Evolutionary conservation across 2,113 vertebrate species (phyloP).

Genomic region (Cebus imitator): DNA sequence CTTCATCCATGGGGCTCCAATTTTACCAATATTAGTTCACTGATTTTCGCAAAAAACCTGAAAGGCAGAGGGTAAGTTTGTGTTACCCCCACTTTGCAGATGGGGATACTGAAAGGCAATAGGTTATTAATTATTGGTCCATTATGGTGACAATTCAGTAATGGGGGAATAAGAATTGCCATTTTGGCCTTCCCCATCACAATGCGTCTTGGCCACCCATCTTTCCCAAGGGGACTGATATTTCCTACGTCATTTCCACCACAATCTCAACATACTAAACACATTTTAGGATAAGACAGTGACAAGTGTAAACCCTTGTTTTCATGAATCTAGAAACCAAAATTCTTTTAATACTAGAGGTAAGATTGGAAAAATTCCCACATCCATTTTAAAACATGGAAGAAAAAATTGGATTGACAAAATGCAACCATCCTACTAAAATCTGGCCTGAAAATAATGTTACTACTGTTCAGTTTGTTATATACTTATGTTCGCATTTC

Average conservation of each 20-base stretch:
- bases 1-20: slow-evolving; percentile 82
- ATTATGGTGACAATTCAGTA: background rate
- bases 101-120: slow-evolving; percentile 61
- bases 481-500: slow-evolving; percentile 58
- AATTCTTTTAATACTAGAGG: background rate
- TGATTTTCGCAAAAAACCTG: slow-evolving; percentile 82
- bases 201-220: background rate
- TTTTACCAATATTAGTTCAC: slow-evolving; percentile 82
- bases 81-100: slow-evolving; percentile 78
- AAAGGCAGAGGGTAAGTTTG: slow-evolving; percentile 81
- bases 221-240: background rate
- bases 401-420: slow-evolving; percentile 28
- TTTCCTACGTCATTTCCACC: background rate
- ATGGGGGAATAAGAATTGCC: background rate
- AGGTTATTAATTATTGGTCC: background rate
- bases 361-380: background rate
- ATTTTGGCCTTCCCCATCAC: background rate
- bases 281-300: background rate
- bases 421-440: slow-evolving; percentile 55
- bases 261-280: background rate
- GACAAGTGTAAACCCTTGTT: background rate
- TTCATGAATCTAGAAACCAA: background rate
- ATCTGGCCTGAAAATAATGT: slow-evolving; percentile 61
- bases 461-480: slow-evolving; percentile 67
- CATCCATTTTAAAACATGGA: slow-evolving; percentile 15